Base-by-base conservation (phyloP, 2,888 invertebrate species). In the Mimas tiliae region DNA sequence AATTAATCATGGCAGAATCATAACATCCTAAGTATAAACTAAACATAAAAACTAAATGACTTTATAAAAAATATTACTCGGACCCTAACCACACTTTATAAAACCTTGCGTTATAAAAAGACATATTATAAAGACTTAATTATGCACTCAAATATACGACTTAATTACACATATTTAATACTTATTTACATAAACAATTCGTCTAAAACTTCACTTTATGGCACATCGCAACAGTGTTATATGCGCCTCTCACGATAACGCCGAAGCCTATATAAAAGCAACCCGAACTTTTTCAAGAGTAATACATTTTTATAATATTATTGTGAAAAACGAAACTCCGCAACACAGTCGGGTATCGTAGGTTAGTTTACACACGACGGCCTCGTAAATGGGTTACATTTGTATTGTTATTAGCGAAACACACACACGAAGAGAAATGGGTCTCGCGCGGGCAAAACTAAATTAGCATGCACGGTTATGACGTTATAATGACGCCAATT, bases 401-500 rank as follows among this genome's bases (percentile, higher is more conserved):
- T 70, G 65, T 70, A 66, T 21, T 64, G 64, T 64, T 64, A 64
- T 67, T 67, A 67, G 64, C 47, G 21, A 62, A 42, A 19, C 58
- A 58, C 66, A 74, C 72, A 72, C 65, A 63, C 65, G 55, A 67
- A 71, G 71, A 76, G 71, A 72, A 74, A 77, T 74, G 73, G 69
- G 67, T 66, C 69, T 63, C 67, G 70, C 69, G 65, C 71, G 71
- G 63, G 69, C 70, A 72, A 76, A 72, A 69, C 68, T 73, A 65
- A 74, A 78, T 79, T 74, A 77, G 72, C 76, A 73, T 71, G 70
- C 72, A 62, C 62, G 66, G 68, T 58, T 71, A 64, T 73, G 65
- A 64, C 67, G 67, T 58, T 71, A 64, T 73, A 72, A 72, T 70
- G 72, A 65, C 70, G 65, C 64, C 69, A 62, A 74, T 72, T 80